Evolutionary conservation across 2,888 invertebrate genomes (phyloP).

Genomic region (Chelonus formosanus): DNA sequence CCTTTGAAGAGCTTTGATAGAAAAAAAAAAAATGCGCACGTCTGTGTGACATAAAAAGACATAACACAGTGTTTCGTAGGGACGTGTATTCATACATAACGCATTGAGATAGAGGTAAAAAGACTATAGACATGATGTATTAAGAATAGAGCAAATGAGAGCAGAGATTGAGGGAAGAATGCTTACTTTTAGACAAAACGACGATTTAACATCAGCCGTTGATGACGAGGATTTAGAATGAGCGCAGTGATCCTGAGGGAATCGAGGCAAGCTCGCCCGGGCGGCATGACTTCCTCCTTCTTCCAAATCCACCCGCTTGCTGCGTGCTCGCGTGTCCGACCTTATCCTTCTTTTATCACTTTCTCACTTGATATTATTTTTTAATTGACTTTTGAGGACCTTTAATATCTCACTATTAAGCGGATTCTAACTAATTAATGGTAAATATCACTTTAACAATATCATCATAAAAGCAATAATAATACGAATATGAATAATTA

Average conservation of each 20-base stretch:
- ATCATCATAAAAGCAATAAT: too few relatives aligned
- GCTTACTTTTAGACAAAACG: conserved; percentile 33
- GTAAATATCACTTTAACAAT: too few relatives aligned
- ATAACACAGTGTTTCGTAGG: neutral
- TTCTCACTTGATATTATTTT: conserved; percentile 5
- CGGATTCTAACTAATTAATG: too few relatives aligned
- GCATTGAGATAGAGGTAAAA: conserved; percentile 5
- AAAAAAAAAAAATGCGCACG: conserved; percentile 30
- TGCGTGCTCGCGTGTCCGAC: conserved; percentile 39
- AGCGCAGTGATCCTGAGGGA: conserved; percentile 47
- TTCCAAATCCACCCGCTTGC: conserved; percentile 46
- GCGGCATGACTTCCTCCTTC: conserved; percentile 62
- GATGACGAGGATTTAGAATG: conserved; percentile 44
- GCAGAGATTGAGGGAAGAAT: neutral
- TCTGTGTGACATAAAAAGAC: conserved; percentile 4
- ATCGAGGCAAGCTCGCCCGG: conserved; percentile 59
- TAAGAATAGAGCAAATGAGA: neutral
- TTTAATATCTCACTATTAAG: too few relatives aligned
- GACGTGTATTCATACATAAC: neutral
- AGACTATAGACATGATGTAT: neutral
- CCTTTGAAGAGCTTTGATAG: conserved; percentile 27
- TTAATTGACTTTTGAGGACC: too few relatives aligned
- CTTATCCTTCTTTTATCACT: conserved; percentile 37
- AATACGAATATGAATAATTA: too few relatives aligned
- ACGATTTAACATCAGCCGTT: conserved; percentile 41